Evolutionary conservation across 2,888 invertebrate species (phyloP), one percentile per base, ranked within the genome.

Genomic region (Calameuta pallipes): DNA sequence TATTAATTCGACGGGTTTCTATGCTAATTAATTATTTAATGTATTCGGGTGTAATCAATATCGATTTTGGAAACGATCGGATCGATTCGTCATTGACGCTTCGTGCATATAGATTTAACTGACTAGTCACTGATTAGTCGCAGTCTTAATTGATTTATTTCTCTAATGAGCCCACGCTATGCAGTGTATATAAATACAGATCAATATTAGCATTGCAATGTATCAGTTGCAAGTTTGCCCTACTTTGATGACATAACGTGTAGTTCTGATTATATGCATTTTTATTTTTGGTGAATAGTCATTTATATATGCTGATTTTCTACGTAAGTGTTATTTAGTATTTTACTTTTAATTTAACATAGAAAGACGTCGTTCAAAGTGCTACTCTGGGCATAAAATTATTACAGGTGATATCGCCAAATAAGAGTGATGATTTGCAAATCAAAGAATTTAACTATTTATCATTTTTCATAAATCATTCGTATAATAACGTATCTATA

Each of bases 81-180:
- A 56, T 56, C 23, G 23, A 15, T 56, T 56, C 56, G 23, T 56
- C 56, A 23, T 56, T 56, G 1, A 56, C 56, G 9, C 23, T 9
- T 23, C 56, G 23, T 9, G 56, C 23, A 6, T 76, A 68, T 36
- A 31, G 69, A 41, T 79, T 74, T 79, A 84, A 80, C 82, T 79
- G 80, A 76, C 75, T 80, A 69, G 78, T 77, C 81, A 80, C 78
- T 81, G 81, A 82, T 84, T 82, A 84, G 77, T 36, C 71, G 33
- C 79, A 74, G 77, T 78, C 75, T 75, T 84, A 85, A 85, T 85
- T 85, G 84, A 85, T 84, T 85, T 81, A 82, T 83, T 82, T 81
- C 82, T 85, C 84, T 85, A 84, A 83, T 82, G 83, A 85, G 83
- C 74, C 79, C 35, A 78, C 73, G 71, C 79, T 75, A 41, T 13